Base-by-base conservation (phyloP, 2,113 vertebrate genomes). In the Lophochroa leadbeateri region DNA sequence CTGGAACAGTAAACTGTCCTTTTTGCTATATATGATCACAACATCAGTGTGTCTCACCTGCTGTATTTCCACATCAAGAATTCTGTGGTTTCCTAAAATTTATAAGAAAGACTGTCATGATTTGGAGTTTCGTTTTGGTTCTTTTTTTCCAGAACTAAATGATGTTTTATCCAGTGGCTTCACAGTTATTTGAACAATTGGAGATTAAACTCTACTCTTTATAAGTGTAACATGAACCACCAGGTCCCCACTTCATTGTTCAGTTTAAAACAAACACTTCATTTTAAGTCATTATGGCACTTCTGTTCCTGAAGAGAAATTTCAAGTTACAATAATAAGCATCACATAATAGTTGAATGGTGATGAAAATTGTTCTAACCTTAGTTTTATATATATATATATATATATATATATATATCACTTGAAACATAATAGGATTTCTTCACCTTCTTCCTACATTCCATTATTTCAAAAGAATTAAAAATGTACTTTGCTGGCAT, bases 381-480 rank as follows among this genome's bases (percentile, higher is more conserved):
- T 55, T 53, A 53, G 31, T 41, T 20, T 85, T 31, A n/a, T 43
- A 50, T 41, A 91, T 82, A 46, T 81, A 46, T 50, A n/a, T 43
- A 50, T 41, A 91, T 82, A 46, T 81, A 46, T 50, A 67, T 37
- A 41, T 29, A 35, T 44, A 39, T 37, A 87, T 82, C 55, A 89
- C 29, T 53, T 57, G 21, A 82, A 70, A 93, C 37, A 35, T 79
- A 92, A 92, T 25, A 86, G 37, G 84, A 90, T 37, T 94, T 33
- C 29, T 77, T 95, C 46, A 88, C 31, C 63, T 72, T 19, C 49
- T 91, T 93, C 53, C 57, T 35, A 69, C 15, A 65, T 65, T 82
- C 70, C 91, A 83, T 24, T 64, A 58, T 44, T 95, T 75, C 52
- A 95, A 94, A 91, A 92, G 44, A 97, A 96, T 64, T 27, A 37